Percentiles rank a stretch among this genome's conserved stretches.
These are phyloP conservation scores for Pteromalus puparum DNA, from an alignment of 1,140 invertebrate genomes.

Conservation along the genomic window DNA sequence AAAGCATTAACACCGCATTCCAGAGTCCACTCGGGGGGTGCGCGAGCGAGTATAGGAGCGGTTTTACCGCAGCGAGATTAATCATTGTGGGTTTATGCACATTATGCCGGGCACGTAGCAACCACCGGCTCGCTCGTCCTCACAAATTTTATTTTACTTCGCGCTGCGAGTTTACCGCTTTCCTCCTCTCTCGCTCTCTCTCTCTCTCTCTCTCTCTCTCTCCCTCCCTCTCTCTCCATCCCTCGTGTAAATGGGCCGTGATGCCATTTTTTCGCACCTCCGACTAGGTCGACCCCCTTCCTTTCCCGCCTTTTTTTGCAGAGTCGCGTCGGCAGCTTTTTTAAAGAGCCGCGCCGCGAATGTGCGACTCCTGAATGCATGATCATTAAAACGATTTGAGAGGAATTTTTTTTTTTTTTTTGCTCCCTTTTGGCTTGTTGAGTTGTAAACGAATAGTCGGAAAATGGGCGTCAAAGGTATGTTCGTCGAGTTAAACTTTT, in stretches of 20 bases:
- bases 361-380: neutral
- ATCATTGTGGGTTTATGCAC: conserved; percentile 9
- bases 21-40: neutral
- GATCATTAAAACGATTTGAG: neutral
- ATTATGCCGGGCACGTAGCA: conserved; percentile 12
- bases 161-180: neutral
- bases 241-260: neutral
- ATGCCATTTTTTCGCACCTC: neutral
- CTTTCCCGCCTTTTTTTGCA: neutral
- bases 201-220: neutral
- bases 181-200: neutral
- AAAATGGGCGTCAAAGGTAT: neutral
- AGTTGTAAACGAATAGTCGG: neutral
- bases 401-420: neutral
- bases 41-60: neutral
- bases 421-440: neutral
- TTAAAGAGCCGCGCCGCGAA: neutral
- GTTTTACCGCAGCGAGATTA: conserved; percentile 15
- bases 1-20: conserved; percentile 27
- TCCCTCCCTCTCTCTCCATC: too few species aligned
- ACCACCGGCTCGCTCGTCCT: neutral
- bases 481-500: neutral
- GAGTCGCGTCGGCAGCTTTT: neutral
- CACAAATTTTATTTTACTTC: conserved; percentile 18
- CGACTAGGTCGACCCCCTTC: too few species aligned